Evolutionary conservation across 2,797 vertebrate species (phyloP), one percentile per base, ranked within the genome.

Genomic region (Siniperca scherzeri): DNA sequence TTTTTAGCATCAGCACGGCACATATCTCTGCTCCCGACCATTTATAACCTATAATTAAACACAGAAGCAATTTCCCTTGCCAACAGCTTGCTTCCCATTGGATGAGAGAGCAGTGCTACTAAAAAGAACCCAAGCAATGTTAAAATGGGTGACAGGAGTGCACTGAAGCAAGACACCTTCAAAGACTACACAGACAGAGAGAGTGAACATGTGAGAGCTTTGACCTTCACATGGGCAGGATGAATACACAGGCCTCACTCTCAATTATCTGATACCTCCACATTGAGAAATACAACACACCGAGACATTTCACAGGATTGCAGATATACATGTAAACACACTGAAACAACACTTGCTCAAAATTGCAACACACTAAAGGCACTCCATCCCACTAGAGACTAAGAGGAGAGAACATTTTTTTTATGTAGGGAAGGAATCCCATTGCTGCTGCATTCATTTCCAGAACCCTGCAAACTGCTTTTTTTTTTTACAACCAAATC

Each of bases 1-100:
- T 78, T 89, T 88, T 87, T 83, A 87, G 77, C 82, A 90, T 90
- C 78, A 66, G 74, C 55, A 9, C 8, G 13, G 79, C 82, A 84
- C 87, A 83, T 73, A 48, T 62, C 79, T 87, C 82, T 91, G 86
- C 86, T 91, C 87, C 87, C 87, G 83, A 83, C 85, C 84, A 66
- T 93, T 90, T 91, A 87, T 87, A 87, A 85, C 81, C 91, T 89
- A 87, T 93, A 93, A 93, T 94, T 95, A 94, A 93, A 94, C 89
- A 84, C 88, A 91, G 70, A 87, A 60, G 89, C 89, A 89, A 93
- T 95, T 94, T 93, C 91, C 92, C 86, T 79, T 73, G 87, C 88
- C 84, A 90, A 79, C 87, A 90, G 87, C 89, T 83, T 52, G 76
- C 79, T 70, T 90, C 88, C 87, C 61, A 91, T 92, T 91, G 91